Evolutionary conservation across 2,888 invertebrate genomes (phyloP), one percentile per base, ranked within the genome.

Genomic region (Poecilus cupreus): DNA sequence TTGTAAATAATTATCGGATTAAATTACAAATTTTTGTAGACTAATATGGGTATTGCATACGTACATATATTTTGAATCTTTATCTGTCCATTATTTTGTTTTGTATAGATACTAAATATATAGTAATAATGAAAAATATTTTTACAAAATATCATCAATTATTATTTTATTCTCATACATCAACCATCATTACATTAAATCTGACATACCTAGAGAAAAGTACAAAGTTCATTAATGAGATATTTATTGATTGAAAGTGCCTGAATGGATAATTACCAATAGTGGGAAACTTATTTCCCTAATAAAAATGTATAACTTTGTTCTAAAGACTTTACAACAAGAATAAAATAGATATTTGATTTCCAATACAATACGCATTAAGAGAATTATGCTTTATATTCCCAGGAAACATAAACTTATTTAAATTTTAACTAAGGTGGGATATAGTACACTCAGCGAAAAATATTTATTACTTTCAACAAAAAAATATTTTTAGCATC

Each of bases 201-300:
- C 43, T 43, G 0, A 43, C 43, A 43, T 60, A 11, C 60, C 26
- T 43, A 43, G 11, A 13, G 26, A 26, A 60, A 60, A 60, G 26
- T 60, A 24, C 13, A 60, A 60, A 60, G 26, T 60, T 60, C 60
- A 60, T 60, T 60, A 60, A 60, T 60, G 60, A 60, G 26, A 24
- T 26, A 26, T 60, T 60, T 60, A 60, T 60, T 60, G 60, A 60
- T 60, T 13, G 60, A 13, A 60, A 13, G n/a, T 60, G n/a, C n/a
- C 43, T 32, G 32, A 0, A 60, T 60, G 11, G 24, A 60, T 60
- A 60, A 60, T 60, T 60, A 60, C 26, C 11, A 10, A 26, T 60
- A 13, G 11, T 32, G 13, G 1, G 26, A 24, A n/a, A 24, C 8
- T n/a, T n/a, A 32, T 13, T 60, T 60, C 26, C 13, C n/a, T 60